These are phyloP conservation scores for Cephalopachus bancanus DNA, from an alignment of 2,797 vertebrate species.

Conservation along the genomic window DNA sequence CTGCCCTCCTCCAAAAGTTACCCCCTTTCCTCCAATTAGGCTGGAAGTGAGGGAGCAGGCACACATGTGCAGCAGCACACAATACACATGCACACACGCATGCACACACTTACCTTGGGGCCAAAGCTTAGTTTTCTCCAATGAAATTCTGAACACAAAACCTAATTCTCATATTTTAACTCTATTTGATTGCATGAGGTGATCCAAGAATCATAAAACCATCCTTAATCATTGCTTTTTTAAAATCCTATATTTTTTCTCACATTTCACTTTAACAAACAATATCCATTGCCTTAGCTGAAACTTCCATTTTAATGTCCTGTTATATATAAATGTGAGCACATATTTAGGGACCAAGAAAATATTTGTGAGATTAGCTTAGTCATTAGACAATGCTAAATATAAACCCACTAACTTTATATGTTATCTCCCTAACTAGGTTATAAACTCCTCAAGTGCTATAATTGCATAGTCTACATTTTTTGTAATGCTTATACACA, in stretches of 20 bases:
- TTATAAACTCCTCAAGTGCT: background rate
- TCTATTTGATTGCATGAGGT: background rate
- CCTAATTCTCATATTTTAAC: background rate
- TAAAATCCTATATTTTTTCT: background rate
- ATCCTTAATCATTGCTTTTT: background rate
- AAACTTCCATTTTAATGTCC: background rate
- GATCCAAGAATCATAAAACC: background rate
- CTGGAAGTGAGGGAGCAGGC: background rate
- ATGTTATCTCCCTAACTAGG: background rate
- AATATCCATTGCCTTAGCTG: background rate
- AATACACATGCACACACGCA: background rate
- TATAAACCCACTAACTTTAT: background rate
- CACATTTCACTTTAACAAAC: constrained; percentile 18
- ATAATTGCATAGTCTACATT: background rate
- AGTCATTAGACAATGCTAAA: background rate
- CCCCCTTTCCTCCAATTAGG: background rate
- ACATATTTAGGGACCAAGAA: background rate
- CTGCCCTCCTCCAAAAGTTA: background rate
- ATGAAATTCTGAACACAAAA: background rate
- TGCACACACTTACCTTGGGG: background rate
- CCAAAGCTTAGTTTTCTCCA: background rate
- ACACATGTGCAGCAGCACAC: no score
- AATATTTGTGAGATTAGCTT: background rate
- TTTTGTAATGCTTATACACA: background rate
- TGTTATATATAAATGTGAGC: background rate